Percentiles rank a stretch among this genome's conserved stretches.
phyloP scores from a whole-genome alignment of 2,797 vertebrate genomes.

The Picus viridis region DNA sequence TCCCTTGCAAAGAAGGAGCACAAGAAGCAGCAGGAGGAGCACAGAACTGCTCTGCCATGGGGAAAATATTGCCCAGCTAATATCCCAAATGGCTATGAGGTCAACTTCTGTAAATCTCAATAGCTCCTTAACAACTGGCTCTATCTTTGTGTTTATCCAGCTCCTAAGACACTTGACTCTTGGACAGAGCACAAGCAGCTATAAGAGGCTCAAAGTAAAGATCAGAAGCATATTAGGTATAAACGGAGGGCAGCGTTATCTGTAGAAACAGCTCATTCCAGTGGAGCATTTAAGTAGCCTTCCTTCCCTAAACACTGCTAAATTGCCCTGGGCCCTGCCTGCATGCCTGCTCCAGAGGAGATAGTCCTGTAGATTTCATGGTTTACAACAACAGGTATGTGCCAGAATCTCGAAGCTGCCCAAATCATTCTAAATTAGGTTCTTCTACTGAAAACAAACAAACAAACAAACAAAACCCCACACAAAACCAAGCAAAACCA shows the following conservation, averaged over 20 bases:
- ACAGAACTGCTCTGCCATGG: neutral
- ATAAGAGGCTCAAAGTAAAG: constrained; percentile 43
- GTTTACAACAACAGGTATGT: neutral
- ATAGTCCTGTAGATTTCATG: neutral
- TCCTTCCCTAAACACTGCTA: neutral
- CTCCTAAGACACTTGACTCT: constrained; percentile 46
- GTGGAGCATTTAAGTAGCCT: neutral
- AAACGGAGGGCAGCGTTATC: neutral
- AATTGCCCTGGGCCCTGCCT: neutral
- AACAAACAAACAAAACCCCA: too few species aligned
- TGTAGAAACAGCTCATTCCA: constrained; percentile 23
- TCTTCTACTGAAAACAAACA: neutral
- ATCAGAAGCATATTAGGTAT: neutral
- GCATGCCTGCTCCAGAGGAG: neutral
- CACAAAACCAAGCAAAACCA: too few species aligned
- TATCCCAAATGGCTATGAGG: neutral
- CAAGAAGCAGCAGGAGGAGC: neutral
- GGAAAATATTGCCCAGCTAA: neutral
- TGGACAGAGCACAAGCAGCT: constrained; percentile 19
- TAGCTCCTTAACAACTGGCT: constrained; percentile 32
- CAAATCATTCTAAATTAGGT: neutral
- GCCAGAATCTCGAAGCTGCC: neutral
- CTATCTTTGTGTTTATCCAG: constrained; percentile 38
- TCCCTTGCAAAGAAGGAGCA: neutral
- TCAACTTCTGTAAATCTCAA: constrained; percentile 16